These are phyloP conservation scores for Stegophylla sp. DNA, from an alignment of 2,888 invertebrate genomes.

Conservation along the genomic window DNA sequence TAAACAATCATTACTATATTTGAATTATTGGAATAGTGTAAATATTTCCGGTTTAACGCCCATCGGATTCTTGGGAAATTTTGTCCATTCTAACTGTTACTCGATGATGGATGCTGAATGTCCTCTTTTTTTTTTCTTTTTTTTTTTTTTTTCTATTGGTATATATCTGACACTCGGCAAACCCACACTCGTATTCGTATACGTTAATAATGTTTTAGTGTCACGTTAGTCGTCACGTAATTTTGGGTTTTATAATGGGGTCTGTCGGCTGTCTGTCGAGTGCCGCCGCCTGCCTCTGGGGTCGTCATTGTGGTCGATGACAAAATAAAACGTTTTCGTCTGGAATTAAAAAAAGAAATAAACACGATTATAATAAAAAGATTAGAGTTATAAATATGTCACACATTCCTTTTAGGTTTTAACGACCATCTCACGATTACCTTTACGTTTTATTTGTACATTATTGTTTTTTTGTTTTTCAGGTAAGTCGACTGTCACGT, in stretches of 20 bases:
- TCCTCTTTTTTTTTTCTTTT: too few species aligned
- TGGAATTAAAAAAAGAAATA: constrained; percentile 22
- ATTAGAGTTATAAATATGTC: constrained; percentile 40
- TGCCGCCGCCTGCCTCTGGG: too few species aligned
- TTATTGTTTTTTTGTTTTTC: constrained; percentile 28
- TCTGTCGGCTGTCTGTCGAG: constrained; percentile 6
- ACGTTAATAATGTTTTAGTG: neutral
- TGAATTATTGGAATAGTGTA: too few species aligned
- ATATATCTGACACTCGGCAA: neutral
- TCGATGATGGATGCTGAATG: neutral
- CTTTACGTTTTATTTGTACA: constrained; percentile 16
- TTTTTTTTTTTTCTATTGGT: too few species aligned
- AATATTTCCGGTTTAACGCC: too few species aligned
- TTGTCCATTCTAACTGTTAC: too few species aligned
- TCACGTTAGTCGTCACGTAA: constrained; percentile 11
- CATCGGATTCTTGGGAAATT: too few species aligned
- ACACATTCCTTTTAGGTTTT: constrained; percentile 44
- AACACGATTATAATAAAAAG: constrained; percentile 43
- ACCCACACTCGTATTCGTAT: neutral
- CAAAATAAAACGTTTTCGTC: constrained; percentile 49
- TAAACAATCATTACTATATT: too few species aligned
- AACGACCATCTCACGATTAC: constrained; percentile 26
- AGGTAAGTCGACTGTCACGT: constrained; percentile 45
- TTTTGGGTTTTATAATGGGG: constrained; percentile 12
- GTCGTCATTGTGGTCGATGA: neutral